Base-by-base conservation (phyloP, 2,113 vertebrate species). In the Rostratula benghalensis region DNA sequence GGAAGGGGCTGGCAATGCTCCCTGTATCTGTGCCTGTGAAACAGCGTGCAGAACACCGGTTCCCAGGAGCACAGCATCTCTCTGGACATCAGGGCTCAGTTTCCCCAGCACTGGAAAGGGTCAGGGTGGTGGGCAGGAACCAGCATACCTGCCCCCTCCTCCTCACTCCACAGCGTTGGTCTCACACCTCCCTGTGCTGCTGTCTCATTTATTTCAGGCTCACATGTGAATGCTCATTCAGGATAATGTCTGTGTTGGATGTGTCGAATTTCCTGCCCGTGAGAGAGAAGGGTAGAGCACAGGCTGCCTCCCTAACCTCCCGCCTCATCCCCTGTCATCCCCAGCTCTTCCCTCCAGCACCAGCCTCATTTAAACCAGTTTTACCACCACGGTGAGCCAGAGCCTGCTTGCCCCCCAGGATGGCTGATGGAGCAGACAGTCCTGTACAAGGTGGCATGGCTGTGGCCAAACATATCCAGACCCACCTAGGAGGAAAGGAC, bases 41-140 rank as follows among this genome's bases (percentile, higher is more conserved):
- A 51, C 37, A 45, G 28, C 0, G 1, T 4, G 9, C 33, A 22
- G 83, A 70, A 61, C 30, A 43, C 10, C 15, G 2, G 50, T 15
- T 67, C 45, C 60, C 51, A 14, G 67, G 27, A 43, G 51, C 56
- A 30, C 70, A 54, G 46, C 24, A 17, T 59, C 63, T 24, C n/a
- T 56, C 68, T 46, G 35, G 68, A 7, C 19, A 27, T 2, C 1
- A 0, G 61, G 53, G 16, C 11, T 92, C 5, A 0, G 18, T 33
- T 53, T 50, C 51, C 51, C 27, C 46, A 35, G 67, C n/a, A 19
- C 43, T 46, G 51, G 30, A 9, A 0, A 33, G 39, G 73, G 37
- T 46, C 76, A 20, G 27, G 8, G 39, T 1, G 5, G 48, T 31
- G 33, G 56, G 46, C n/a, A 76, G 73, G 27, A 77, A 37, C 18